Base-by-base conservation (phyloP, 2,888 invertebrate species). In the Alloplasta piceator region DNA sequence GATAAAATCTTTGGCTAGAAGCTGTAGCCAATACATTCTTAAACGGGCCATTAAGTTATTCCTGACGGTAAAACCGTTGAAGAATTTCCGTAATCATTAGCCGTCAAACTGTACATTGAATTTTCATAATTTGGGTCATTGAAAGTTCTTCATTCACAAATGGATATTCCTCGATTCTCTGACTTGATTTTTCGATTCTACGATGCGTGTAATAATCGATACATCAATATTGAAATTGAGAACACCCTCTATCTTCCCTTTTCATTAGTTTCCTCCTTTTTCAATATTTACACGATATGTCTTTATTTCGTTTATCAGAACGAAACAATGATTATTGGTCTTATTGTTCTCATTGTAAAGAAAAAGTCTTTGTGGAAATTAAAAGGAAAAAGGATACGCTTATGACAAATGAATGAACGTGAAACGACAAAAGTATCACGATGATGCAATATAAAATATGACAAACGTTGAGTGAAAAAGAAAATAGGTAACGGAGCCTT, bases 141-240 rank as follows among this genome's bases (percentile, higher is more conserved):
- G 36, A 58, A 38, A 58, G 26, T 58, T 26, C 38, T n/a, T n/a
- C 4, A n/a, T 5, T 6, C 41, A 50, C 14, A 61, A 61, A 41
- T 61, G 0, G 9, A 58, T 66, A n/a, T n/a, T n/a, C n/a, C 58
- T 72, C 60, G 6, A 36, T 66, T 63, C 36, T n/a, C 16, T 61
- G 41, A 67, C 39, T 71, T 12, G 55, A 14, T 36, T 46, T 74
- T 77, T 60, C 50, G 60, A 73, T 64, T 64, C 50, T 50, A 64
- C 58, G 75, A 58, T 64, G 76, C 63, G 72, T 50, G 50, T 75
- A 71, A 82, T 72, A 63, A 63, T 72, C 60, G 60, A 66, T 60
- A 71, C n/a, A 64, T 66, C 58, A 66, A 12, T 41, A n/a, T 71
- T n/a, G 48, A 56, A 80, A 56, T 12, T 41, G 48, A n/a, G 46